These are phyloP conservation scores for Dinoponera quadriceps DNA, from an alignment of 1,140 invertebrate species.

Conservation along the genomic window DNA sequence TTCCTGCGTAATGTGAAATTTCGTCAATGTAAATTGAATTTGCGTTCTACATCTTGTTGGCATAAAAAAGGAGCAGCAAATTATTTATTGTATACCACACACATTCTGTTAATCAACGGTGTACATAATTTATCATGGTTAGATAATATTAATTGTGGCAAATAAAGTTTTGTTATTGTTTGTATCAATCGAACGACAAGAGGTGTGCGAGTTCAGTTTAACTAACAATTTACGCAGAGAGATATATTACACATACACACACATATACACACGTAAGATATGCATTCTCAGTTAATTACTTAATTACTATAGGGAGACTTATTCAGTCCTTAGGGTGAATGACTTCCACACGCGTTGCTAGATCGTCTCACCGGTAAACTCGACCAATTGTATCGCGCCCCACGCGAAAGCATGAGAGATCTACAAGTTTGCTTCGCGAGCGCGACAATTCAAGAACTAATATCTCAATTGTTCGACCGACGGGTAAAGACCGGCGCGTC, in stretches of 20 bases:
- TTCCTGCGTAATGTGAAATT: constrained; percentile 28
- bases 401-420: no score
- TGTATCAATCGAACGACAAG: constrained; percentile 34
- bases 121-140: constrained; percentile 42
- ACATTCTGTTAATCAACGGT: constrained; percentile 24
- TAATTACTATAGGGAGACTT: no score
- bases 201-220: constrained; percentile 10
- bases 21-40: constrained; percentile 10
- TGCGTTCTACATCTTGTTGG: constrained; percentile 42
- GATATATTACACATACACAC: no score
- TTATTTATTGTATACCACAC: constrained; percentile 44
- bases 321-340: no score
- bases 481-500: no score
- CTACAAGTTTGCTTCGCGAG: no score
- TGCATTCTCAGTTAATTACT: constrained; percentile 18
- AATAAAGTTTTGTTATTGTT: constrained; percentile 53
- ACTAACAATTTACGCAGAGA: constrained; percentile 34
- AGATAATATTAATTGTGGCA: constrained; percentile 47
- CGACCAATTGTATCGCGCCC: no score
- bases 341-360: no score
- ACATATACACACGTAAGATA: background rate
- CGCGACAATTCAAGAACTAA: no score
- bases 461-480: no score
- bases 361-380: no score
- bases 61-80: constrained; percentile 10